Evolutionary conservation across 2,797 vertebrate genomes (phyloP), one percentile per base, ranked within the genome.

Genomic region (Pipistrellus pygmaeus): DNA sequence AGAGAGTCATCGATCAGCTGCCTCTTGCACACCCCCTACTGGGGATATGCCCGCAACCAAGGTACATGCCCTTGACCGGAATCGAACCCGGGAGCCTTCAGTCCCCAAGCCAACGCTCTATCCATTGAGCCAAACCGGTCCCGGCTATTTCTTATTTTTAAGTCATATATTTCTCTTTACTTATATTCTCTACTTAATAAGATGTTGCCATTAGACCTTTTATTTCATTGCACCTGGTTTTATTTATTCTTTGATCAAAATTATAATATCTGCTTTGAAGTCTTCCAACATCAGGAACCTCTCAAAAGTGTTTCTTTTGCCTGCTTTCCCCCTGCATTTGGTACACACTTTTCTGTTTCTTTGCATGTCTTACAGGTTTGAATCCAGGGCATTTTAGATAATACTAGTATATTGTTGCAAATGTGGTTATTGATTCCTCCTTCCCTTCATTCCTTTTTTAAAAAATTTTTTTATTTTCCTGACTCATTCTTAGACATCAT

Each of bases 401-500:
- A 69, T 62, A 27, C 6, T 53, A 53, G 53, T 53, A 55, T 44
- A 35, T 87, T 81, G 25, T 44, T 38, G 18, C 5, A 85, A 10
- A 25, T 77, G 27, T 87, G 46, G 87, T 32, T 90, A 64, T 80
- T 91, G 55, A 73, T 64, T 93, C 30, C 25, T 62, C 13, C 30
- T 55, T 88, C n/a, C n/a, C n/a, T 46, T 3, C 3, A n/a, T n/a
- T 78, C 46, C 8, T 23, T 20, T 55, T 84, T 41, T 7, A 6
- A 41, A 41, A 41, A 7, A 6, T 44, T 44, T 44, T 84, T 88
- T 25, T 88, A 27, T 83, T 75, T 82, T 73, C 57, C n/a, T 78
- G 9, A 68, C 57, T 84, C n/a, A 84, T 96, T 91, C 78, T 83
- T 91, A 30, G 35, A 83, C 92, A 60, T 85, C 71, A 85, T 27